A percentile compares a stretch with the other conserved stretches of the same genome.
Conservation (phyloP, 92 coral and sea anemone genomes). For the Zoanthus sociatus region DNA sequence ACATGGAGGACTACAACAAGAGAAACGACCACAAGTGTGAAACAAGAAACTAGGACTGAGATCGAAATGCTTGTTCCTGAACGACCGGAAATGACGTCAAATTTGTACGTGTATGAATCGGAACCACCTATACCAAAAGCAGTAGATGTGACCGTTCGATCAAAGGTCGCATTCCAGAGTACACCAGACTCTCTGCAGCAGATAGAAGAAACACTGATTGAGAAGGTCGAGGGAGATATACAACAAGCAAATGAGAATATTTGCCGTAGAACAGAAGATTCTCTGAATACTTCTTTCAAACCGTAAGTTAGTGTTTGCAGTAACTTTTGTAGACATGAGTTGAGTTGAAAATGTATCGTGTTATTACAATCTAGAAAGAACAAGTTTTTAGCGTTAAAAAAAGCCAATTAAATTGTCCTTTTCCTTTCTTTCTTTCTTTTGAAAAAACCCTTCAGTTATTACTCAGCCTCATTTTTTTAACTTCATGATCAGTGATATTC, state of each 20-base stretch:
- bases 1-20: constrained; percentile 96
- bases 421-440: too few relatives aligned
- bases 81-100: constrained; percentile 82
- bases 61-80: constrained; percentile 91
- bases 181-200: constrained; percentile 70
- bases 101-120: constrained; percentile 72
- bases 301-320: constrained; percentile 58
- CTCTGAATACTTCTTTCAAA: constrained; percentile 70
- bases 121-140: constrained; percentile 54
- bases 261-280: constrained; percentile 85
- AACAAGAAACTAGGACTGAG: constrained; percentile 93
- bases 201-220: constrained; percentile 63
- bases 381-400: too few relatives aligned
- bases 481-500: too few relatives aligned
- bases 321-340: too few relatives aligned
- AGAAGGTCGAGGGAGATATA: constrained; percentile 79
- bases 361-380: too few relatives aligned
- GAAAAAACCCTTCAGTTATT: too few relatives aligned
- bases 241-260: constrained; percentile 90
- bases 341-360: too few relatives aligned
- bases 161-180: constrained; percentile 77
- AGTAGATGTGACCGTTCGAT: constrained; percentile 76
- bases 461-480: too few relatives aligned
- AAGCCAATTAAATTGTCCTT: too few relatives aligned
- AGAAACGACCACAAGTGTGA: constrained; percentile 95